Conservation (phyloP, 2,797 vertebrate genomes). For the Brachyrhaphis roseni region DNA sequence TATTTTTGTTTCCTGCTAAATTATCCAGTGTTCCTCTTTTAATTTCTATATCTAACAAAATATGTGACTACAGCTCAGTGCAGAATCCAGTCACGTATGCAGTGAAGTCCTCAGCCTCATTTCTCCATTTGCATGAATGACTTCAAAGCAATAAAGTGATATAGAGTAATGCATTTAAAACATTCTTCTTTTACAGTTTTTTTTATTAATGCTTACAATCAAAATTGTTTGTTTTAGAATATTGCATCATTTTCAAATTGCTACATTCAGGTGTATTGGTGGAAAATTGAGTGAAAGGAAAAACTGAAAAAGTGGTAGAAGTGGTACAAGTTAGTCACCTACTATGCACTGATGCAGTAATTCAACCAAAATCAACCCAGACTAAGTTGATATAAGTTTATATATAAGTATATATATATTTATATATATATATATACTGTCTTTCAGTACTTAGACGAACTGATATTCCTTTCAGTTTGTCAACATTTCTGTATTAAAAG, state of each 20-base stretch:
- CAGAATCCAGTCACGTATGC: background rate
- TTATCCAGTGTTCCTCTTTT: background rate
- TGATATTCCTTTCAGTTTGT: background rate
- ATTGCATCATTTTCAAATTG: background rate
- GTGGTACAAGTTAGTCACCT: background rate
- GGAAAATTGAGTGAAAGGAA: background rate
- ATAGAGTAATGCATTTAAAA: background rate
- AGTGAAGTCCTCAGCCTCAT: background rate
- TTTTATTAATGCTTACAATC: background rate
- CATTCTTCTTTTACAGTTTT: background rate
- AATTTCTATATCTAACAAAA: background rate
- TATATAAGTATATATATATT: no score
- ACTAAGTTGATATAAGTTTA: background rate
- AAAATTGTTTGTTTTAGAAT: background rate
- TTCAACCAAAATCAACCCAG: background rate
- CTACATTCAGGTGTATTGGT: background rate
- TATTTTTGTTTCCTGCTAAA: background rate
- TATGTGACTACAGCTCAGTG: background rate
- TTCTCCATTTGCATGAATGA: background rate
- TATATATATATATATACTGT: background rate
- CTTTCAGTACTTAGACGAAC: background rate
- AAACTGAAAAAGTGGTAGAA: background rate
- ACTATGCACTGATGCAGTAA: background rate
- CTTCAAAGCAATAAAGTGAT: background rate
- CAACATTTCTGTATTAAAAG: background rate